phyloP scores from a whole-genome alignment of 2,797 vertebrate genomes.

The Enoplosus armatus region DNA sequence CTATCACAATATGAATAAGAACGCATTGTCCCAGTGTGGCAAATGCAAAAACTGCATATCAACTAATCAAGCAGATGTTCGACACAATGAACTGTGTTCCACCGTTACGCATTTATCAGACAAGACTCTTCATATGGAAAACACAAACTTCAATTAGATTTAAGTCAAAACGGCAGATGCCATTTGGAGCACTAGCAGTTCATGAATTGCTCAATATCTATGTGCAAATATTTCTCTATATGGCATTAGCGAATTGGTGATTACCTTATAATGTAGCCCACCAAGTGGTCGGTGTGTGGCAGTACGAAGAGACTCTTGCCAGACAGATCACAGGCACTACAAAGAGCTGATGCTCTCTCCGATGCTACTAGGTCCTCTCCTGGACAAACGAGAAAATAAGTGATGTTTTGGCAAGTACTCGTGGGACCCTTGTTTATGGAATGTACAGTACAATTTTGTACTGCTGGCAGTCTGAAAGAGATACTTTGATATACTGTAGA shows the following conservation, averaged over 20 bases:
- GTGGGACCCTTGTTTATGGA: background rate
- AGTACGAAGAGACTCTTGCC: constrained; percentile 97
- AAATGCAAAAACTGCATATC: background rate
- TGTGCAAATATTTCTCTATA: background rate
- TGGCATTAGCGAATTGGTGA: constrained; percentile 3
- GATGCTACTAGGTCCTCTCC: constrained; percentile 97
- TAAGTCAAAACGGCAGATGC: background rate
- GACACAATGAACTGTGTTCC: background rate
- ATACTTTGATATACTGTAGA: background rate
- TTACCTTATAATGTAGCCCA: constrained; percentile 98
- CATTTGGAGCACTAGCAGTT: background rate
- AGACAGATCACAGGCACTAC: constrained; percentile 95
- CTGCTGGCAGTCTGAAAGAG: background rate
- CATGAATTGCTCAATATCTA: background rate
- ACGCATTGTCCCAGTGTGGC: background rate
- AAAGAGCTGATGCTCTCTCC: constrained; percentile 93
- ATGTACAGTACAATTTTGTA: background rate
- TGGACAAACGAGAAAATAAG: constrained; percentile 61
- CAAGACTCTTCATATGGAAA: background rate
- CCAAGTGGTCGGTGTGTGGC: constrained; percentile 97
- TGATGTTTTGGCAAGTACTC: background rate
- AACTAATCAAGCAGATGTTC: background rate
- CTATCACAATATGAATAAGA: background rate
- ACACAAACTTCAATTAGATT: background rate
- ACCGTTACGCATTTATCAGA: background rate